A percentile compares a stretch with the other conserved stretches of the same genome.
These are phyloP conservation scores for Danio albolineatus DNA, from an alignment of 2,797 vertebrate genomes.

Conservation along the genomic window DNA sequence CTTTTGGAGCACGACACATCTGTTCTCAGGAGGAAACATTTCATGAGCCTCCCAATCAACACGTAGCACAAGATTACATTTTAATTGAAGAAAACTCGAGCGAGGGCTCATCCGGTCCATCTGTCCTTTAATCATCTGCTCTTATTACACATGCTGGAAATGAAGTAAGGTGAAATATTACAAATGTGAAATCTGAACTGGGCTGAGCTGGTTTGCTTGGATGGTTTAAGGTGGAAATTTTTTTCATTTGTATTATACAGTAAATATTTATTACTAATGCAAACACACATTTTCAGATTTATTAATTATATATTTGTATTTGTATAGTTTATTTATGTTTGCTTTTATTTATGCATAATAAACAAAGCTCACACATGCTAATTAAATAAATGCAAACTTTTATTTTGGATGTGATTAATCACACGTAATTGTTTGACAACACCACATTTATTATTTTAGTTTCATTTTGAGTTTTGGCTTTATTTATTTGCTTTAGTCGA, in stretches of 20 bases:
- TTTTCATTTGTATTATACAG: no score
- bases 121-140: slow-evolving; percentile 10
- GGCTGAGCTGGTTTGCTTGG: background rate
- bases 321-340: no score
- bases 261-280: no score
- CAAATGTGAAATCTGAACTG: background rate
- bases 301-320: no score
- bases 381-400: no score
- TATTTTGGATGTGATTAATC: background rate
- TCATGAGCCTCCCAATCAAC: slow-evolving; percentile 23
- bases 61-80: slow-evolving; percentile 9
- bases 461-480: background rate
- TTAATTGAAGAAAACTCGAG: slow-evolving; percentile 23
- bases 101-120: background rate
- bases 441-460: background rate
- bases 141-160: background rate
- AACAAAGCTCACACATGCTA: no score
- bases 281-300: no score
- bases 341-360: no score
- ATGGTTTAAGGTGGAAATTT: background rate
- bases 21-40: slow-evolving; percentile 14
- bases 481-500: background rate
- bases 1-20: slow-evolving; percentile 10
- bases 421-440: no score
- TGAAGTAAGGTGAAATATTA: background rate